Percentiles rank a stretch among this genome's conserved stretches.
Conservation (phyloP, 2,113 vertebrate genomes). For the Sinocyclocheilus rhinocerous region DNA sequence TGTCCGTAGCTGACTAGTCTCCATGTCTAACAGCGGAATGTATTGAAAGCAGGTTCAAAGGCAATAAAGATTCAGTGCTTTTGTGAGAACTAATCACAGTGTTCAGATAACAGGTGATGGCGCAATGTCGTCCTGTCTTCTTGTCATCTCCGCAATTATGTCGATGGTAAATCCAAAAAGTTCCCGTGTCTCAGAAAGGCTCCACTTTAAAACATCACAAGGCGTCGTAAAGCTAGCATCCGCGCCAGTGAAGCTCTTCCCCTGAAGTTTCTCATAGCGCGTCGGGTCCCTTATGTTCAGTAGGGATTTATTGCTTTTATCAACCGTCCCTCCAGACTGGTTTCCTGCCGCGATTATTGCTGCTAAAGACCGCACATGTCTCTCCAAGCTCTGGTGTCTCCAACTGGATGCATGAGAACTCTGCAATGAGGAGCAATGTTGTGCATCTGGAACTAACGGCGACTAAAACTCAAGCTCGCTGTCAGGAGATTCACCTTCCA, state of each 20-base stretch:
- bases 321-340: constrained; percentile 58
- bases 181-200: constrained; percentile 31
- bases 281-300: constrained; percentile 65
- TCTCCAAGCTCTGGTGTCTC: constrained; percentile 61
- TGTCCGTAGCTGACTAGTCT: constrained; percentile 68
- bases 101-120: constrained; percentile 51
- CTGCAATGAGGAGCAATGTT: constrained; percentile 48
- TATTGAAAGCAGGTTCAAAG: constrained; percentile 44
- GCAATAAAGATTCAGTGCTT: constrained; percentile 41
- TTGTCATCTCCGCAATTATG: constrained; percentile 9
- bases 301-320: constrained; percentile 75
- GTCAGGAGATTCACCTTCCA: constrained; percentile 58
- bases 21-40: constrained; percentile 50
- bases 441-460: constrained; percentile 57
- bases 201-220: constrained; percentile 52
- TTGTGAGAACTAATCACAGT: constrained; percentile 60
- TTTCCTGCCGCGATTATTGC: constrained; percentile 70
- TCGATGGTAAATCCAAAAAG: constrained; percentile 43
- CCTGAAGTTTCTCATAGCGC: constrained; percentile 78
- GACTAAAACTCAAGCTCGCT: constrained; percentile 58
- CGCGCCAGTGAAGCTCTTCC: constrained; percentile 59
- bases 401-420: constrained; percentile 70
- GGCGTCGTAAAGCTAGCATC: constrained; percentile 53
- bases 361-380: constrained; percentile 62
- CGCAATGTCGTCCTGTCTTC: constrained; percentile 11